These are phyloP conservation scores for Ceratotherium simum DNA, from an alignment of 2,113 vertebrate genomes.

Conservation along the genomic window DNA sequence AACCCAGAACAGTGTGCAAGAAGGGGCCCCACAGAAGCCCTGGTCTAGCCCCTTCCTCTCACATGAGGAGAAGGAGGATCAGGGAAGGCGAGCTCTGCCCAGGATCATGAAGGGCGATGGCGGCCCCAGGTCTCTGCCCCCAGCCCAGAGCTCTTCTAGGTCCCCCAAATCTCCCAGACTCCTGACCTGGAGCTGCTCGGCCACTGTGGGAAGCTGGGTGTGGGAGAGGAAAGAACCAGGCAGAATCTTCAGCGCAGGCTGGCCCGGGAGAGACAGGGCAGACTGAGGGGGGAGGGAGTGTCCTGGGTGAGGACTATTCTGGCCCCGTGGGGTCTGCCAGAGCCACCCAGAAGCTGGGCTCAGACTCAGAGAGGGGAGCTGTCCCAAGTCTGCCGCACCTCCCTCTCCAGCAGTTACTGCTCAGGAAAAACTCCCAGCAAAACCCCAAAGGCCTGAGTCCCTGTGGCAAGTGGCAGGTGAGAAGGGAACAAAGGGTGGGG, in stretches of 20 bases:
- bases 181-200: neutral
- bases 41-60: neutral
- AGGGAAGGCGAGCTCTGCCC: neutral
- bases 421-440: neutral
- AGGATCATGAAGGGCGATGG: neutral
- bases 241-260: neutral
- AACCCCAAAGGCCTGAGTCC: neutral
- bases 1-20: neutral
- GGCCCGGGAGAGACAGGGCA: neutral
- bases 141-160: neutral
- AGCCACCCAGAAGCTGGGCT: neutral
- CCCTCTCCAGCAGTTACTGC: neutral
- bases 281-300: neutral
- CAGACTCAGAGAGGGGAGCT: neutral
- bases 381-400: neutral
- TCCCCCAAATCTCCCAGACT: neutral
- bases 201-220: neutral
- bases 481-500: neutral
- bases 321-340: neutral
- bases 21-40: neutral
- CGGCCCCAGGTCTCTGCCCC: neutral
- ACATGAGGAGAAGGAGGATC: neutral
- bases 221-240: neutral
- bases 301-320: neutral
- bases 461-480: neutral